Conservation (phyloP, 2,888 invertebrate genomes). For the Tetragonula carbonaria region DNA sequence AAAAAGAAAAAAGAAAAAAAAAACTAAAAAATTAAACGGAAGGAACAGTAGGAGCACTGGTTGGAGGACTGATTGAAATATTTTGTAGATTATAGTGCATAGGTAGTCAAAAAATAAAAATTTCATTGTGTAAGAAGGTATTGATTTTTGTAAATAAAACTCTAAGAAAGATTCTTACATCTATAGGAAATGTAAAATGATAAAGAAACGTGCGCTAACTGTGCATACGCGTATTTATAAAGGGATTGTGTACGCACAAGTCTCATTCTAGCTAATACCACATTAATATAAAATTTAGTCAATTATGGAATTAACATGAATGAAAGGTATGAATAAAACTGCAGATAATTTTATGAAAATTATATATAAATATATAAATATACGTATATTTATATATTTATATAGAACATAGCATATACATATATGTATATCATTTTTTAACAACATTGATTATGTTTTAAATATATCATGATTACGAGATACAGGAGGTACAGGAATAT, state of each 20-base stretch:
- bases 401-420: conserved; percentile 32
- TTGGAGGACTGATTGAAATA: conserved; percentile 77
- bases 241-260: conserved; percentile 68
- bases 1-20: background rate
- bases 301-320: conserved; percentile 76
- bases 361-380: conserved; percentile 50
- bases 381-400: conserved; percentile 49
- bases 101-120: conserved; percentile 75
- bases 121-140: conserved; percentile 64
- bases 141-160: conserved; percentile 79
- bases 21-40: conserved; percentile 30
- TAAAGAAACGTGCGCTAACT: conserved; percentile 45
- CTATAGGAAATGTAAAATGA: conserved; percentile 27
- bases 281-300: conserved; percentile 78
- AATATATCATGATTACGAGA: conserved; percentile 51
- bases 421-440: conserved; percentile 69
- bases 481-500: conserved; percentile 44
- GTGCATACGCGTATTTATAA: conserved; percentile 69
- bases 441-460: conserved; percentile 54
- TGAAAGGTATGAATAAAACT: conserved; percentile 51
- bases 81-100: conserved; percentile 76
- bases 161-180: conserved; percentile 67
- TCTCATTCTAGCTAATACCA: conserved; percentile 74
- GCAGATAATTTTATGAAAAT: conserved; percentile 69
- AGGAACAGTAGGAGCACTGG: conserved; percentile 23